Conservation (phyloP, 2,113 vertebrate species). For the Gambusia affinis region DNA sequence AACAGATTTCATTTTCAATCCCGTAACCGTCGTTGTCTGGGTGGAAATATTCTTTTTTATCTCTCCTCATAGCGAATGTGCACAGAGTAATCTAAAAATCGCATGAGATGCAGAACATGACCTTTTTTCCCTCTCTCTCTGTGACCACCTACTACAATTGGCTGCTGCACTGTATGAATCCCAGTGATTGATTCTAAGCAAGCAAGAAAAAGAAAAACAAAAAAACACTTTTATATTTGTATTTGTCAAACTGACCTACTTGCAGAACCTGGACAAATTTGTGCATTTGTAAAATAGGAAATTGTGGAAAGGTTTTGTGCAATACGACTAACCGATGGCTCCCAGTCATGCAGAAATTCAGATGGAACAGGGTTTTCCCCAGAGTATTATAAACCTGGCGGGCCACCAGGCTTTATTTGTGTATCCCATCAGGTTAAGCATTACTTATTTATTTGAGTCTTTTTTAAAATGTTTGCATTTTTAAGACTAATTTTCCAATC, state of each 20-base stretch:
- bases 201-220: slow-evolving; percentile 31
- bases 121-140: slow-evolving; percentile 41
- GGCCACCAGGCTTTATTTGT: no score
- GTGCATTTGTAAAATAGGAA: slow-evolving; percentile 25
- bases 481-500: no score
- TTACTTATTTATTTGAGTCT: no score
- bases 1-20: slow-evolving; percentile 55
- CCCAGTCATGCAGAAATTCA: slow-evolving; percentile 26
- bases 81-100: slow-evolving; percentile 15
- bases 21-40: slow-evolving; percentile 19
- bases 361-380: no score
- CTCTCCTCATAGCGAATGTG: slow-evolving; percentile 27
- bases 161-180: slow-evolving; percentile 59
- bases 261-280: slow-evolving; percentile 34
- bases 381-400: no score
- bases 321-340: not conserved
- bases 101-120: slow-evolving; percentile 56
- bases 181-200: slow-evolving; percentile 64
- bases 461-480: no score
- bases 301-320: slow-evolving; percentile 39
- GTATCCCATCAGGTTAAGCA: no score
- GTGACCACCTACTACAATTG: slow-evolving; percentile 29
- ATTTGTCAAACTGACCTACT: slow-evolving; percentile 64
- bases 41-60: slow-evolving; percentile 31
- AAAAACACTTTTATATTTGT: slow-evolving; percentile 11